These are phyloP conservation scores for Peromyscus aztecus DNA, from an alignment of 2,797 vertebrate species.

Conservation along the genomic window DNA sequence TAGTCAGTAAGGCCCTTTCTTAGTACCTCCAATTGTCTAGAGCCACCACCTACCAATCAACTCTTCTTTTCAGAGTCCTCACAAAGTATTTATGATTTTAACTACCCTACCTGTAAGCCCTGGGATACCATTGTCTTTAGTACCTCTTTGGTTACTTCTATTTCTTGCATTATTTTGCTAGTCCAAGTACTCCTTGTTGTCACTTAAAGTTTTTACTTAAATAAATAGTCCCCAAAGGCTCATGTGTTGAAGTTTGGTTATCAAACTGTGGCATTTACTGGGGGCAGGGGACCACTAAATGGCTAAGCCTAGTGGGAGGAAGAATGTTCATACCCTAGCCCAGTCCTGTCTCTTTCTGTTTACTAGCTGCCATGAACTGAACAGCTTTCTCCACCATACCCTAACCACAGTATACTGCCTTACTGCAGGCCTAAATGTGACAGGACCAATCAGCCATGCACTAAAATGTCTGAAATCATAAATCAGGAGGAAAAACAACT, in stretches of 20 bases:
- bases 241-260: not conserved
- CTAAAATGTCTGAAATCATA: not conserved
- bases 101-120: not conserved
- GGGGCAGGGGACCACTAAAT: not conserved
- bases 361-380: not conserved
- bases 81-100: not conserved
- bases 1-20: not conserved
- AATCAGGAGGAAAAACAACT: not conserved
- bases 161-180: not conserved
- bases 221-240: not conserved
- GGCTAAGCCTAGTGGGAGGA: not conserved
- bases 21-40: not conserved
- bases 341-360: not conserved
- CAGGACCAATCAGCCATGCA: not conserved
- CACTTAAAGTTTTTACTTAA: not conserved
- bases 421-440: not conserved
- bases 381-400: not conserved
- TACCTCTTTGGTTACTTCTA: not conserved
- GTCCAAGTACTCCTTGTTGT: not conserved
- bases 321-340: not conserved
- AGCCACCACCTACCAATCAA: not conserved
- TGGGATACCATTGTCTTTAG: not conserved
- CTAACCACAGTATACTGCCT: not conserved
- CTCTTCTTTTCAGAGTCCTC: slow-evolving; percentile 13
- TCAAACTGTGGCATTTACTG: not conserved